Base-by-base conservation (phyloP, 2,888 invertebrate species). In the Caenorhabditis auriculariae region DNA sequence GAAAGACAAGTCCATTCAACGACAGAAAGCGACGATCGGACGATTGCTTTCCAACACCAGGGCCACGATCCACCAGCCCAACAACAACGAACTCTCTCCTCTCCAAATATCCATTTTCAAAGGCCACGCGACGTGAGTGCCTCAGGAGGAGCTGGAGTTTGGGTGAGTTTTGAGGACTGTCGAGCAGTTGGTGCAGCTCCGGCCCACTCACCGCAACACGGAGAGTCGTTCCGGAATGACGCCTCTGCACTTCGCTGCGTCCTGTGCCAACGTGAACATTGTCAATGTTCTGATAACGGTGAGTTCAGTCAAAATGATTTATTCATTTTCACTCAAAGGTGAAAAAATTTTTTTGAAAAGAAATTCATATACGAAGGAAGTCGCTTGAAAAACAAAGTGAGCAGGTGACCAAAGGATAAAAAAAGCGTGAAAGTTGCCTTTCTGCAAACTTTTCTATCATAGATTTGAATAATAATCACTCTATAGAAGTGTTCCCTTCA, bases 181-280 rank as follows among this genome's bases (percentile, higher is more conserved):
- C 19, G 66, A 66, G 28, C 54, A 53, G 43, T 45, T 69, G 19
- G 53, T 66, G 5, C 56, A 56, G 28, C 42, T 57, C 6, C 58
- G 69, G 12, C 50, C 62, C 21, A 29, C 53, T 6, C 51, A 54
- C 23, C 54, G 49, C 28, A 53, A 54, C 38, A 27, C 50, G n/a
- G 37, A 52, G 12, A 32, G 52, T 4, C 50, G 55, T 32, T 47
- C 28, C 43, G 56, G 56, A 29, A 60, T 61, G 52, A 57, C 47
- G 15, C 53, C 69, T 1, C 27, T 69, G 24, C 58, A 66, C 45
- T 63, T 53, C 32, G 65, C 69, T 15, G 69, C 69, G 9, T 48
- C 37, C 28, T 57, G 51, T 48, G 69, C 60, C 0, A 54, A 65
- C 45, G 58, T 47, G 29, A 65, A 55, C 39, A 52, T 69, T 15